These are phyloP conservation scores for Tragelaphus eurycerus DNA, from an alignment of 2,797 vertebrate genomes.

Conservation along the genomic window DNA sequence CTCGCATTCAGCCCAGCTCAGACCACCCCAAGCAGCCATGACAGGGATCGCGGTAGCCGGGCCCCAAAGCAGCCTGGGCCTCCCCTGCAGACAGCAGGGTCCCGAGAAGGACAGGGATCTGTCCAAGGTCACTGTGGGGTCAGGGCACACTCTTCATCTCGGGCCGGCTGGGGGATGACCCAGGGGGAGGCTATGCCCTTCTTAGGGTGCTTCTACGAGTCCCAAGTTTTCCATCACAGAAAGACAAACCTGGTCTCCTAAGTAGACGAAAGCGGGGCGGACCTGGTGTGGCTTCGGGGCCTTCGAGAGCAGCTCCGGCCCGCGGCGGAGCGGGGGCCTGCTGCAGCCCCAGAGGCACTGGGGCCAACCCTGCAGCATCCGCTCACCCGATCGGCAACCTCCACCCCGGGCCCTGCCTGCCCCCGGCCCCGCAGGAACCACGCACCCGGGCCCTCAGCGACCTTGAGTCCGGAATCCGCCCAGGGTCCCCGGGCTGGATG, in stretches of 20 bases:
- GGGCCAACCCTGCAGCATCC: neutral
- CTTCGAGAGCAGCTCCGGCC: neutral
- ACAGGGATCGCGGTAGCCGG: neutral
- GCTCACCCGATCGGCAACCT: neutral
- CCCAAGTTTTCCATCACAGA: neutral
- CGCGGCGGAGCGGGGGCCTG: neutral
- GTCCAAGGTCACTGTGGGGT: conserved; percentile 50
- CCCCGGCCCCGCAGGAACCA: neutral
- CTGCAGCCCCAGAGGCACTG: neutral
- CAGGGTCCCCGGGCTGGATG: neutral
- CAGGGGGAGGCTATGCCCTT: neutral
- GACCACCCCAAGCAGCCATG: neutral
- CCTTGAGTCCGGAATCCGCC: neutral
- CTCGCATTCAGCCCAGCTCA: neutral
- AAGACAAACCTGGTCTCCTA: neutral
- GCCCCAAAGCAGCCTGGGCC: neutral
- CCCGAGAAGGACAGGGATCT: accelerated
- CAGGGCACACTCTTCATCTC: neutral
- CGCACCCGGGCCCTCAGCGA: neutral
- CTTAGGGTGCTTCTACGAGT: neutral
- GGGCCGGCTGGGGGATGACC: neutral
- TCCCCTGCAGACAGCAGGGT: neutral
- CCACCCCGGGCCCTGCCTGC: neutral
- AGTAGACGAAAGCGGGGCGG: neutral
- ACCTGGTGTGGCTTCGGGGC: neutral